Evolutionary conservation across 2,797 vertebrate species (phyloP).

Genomic region (Melopsittacus undulatus): DNA sequence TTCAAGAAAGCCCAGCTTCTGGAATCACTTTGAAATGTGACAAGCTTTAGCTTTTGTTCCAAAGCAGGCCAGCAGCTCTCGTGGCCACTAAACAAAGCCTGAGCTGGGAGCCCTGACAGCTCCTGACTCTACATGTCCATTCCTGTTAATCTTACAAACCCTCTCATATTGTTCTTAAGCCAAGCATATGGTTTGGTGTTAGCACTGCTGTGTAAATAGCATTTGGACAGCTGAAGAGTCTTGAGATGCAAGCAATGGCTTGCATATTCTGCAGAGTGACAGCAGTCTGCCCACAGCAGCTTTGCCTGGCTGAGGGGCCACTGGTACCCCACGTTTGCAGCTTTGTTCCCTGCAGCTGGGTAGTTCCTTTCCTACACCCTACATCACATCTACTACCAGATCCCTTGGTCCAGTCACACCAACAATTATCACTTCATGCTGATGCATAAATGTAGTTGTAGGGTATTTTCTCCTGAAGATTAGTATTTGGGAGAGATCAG

Average conservation of each 20-base stretch:
- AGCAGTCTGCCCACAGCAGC: not conserved
- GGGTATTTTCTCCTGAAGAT: not conserved
- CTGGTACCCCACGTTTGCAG: not conserved
- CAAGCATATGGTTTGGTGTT: not conserved
- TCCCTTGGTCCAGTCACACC: not conserved
- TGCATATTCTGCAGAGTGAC: not conserved
- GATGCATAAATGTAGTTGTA: not conserved
- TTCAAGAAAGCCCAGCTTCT: not conserved
- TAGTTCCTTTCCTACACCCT: not conserved
- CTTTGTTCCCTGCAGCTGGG: accelerated
- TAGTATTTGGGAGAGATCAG: not conserved
- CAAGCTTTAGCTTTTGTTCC: not conserved
- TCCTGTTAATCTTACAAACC: not conserved
- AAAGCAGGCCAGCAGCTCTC: not conserved
- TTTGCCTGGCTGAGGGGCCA: not conserved
- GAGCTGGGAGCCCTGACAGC: not conserved
- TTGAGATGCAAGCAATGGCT: not conserved
- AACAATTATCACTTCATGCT: not conserved
- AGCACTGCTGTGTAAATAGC: not conserved
- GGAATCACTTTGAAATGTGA: not conserved
- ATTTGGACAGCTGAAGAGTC: not conserved
- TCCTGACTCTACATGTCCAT: not conserved
- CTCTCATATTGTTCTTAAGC: not conserved
- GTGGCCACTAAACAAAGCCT: not conserved
- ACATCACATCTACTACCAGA: not conserved